Base-by-base conservation (phyloP, 2,888 invertebrate genomes). In the Calameuta idolon region DNA sequence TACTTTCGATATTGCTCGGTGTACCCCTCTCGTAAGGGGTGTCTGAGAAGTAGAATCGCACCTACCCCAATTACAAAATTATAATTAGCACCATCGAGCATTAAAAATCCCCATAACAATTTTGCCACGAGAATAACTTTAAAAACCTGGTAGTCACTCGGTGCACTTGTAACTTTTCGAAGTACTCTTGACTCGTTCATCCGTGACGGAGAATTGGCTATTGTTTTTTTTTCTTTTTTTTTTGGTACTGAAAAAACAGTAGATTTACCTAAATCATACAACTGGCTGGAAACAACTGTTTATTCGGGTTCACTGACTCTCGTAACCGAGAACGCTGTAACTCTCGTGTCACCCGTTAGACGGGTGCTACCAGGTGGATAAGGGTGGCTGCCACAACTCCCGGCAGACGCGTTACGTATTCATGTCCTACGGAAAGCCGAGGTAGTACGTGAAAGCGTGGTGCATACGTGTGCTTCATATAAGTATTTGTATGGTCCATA, bases 1-100 rank as follows among this genome's bases (percentile, higher is more conserved):
- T 85, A 84, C 87, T 86, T 87, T 88, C 83, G 80, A 81, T 85
- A 86, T 87, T 83, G 83, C 84, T 78, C 80, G 76, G 77, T 12
- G 11, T n/a, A 75, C 74, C 77, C 71, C 77, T 75, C 77, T 77
- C 74, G 79, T 76, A 83, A 85, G 79, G 85, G 83, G 81, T 87
- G 84, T 83, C 79, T 78, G 69, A 74, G 78, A 83, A 80, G 77
- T 55, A 55, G 0, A 55, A 55, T 55, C 55, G 23, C 55, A 55
- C 23, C 55, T 81, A 81, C 33, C 73, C 69, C 37, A 68, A 37
- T 73, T 69, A 76, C 31, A 34, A 55, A 73, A 55, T 40, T 40
- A 74, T 73, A 75, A 71, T n/a, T 30, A 71, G 69, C 55, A 69
- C 34, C 23, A 23, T 23, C 2, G 9, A 23, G 55, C 55, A 23